These are phyloP conservation scores for Labeo catla DNA, from an alignment of 2,113 vertebrate genomes.

Conservation along the genomic window DNA sequence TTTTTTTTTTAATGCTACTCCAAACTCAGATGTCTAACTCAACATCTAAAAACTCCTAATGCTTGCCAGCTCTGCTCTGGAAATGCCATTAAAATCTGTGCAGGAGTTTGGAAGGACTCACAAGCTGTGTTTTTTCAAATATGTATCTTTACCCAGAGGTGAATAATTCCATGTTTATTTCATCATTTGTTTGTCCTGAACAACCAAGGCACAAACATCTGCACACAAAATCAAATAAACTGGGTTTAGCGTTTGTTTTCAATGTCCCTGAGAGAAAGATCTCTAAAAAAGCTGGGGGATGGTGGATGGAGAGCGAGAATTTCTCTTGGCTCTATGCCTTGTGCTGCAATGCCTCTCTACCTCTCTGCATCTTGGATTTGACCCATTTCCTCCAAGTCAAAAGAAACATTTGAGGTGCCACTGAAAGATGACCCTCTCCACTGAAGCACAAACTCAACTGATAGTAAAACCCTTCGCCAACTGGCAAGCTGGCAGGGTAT, in stretches of 20 bases:
- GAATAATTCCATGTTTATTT: conserved; percentile 69
- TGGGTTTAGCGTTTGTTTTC: conserved; percentile 35
- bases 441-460: conserved; percentile 43
- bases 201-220: conserved; percentile 54
- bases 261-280: conserved; percentile 37
- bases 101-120: conserved; percentile 56
- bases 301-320: conserved; percentile 30
- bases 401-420: conserved; percentile 47
- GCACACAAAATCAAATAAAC: conserved; percentile 28
- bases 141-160: conserved; percentile 66
- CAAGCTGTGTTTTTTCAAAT: conserved; percentile 62
- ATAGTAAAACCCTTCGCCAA: conserved; percentile 35
- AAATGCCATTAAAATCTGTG: conserved; percentile 46
- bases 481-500: conserved; percentile 35
- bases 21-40: conserved; percentile 22
- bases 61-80: conserved; percentile 39
- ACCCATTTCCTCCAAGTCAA: conserved; percentile 65
- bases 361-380: conserved; percentile 50
- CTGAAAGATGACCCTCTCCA: conserved; percentile 54
- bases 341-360: conserved; percentile 60
- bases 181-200: conserved; percentile 59
- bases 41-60: conserved; percentile 29
- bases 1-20: conserved; percentile 16
- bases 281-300: neutral
- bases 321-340: conserved; percentile 66